A percentile compares a stretch with the other conserved stretches of the same genome.
Evolutionary conservation across 2,888 invertebrate species (phyloP).

Genomic region (Spodoptera littoralis): DNA sequence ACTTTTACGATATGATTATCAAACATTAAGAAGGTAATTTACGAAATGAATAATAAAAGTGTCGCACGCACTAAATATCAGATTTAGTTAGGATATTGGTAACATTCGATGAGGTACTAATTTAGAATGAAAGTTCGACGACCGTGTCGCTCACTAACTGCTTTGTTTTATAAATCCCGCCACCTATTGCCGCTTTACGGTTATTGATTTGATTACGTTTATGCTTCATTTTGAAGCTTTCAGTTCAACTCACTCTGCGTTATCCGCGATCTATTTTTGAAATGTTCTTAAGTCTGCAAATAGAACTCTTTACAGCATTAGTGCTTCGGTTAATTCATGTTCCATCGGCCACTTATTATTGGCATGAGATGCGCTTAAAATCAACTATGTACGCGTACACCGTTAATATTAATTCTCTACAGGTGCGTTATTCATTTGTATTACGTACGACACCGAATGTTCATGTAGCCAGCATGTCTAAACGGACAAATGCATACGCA

Average conservation of each 20-base stretch:
- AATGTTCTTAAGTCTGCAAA: constrained; percentile 55
- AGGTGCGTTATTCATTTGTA: constrained; percentile 34
- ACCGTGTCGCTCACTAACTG: constrained; percentile 67
- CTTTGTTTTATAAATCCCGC: constrained; percentile 74
- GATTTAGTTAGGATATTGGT: constrained; percentile 40
- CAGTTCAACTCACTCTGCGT: constrained; percentile 66
- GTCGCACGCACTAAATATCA: constrained; percentile 37
- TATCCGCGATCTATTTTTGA: constrained; percentile 65
- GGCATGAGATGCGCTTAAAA: constrained; percentile 28
- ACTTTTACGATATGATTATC: constrained; percentile 66
- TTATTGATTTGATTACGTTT: constrained; percentile 75
- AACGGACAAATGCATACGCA: constrained; percentile 49
- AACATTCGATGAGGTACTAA: constrained; percentile 49
- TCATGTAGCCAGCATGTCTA: constrained; percentile 52
- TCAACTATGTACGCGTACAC: constrained; percentile 17
- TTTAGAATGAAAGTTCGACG: constrained; percentile 72
- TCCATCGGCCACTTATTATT: constrained; percentile 46
- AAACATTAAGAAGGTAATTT: constrained; percentile 61
- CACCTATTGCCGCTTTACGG: constrained; percentile 73
- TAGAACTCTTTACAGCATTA: constrained; percentile 47
- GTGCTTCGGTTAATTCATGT: constrained; percentile 47
- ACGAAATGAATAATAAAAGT: constrained; percentile 20
- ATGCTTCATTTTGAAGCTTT: constrained; percentile 75
- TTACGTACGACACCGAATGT: constrained; percentile 18
- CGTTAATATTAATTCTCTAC: constrained; percentile 22